Conservation (phyloP, 1,140 invertebrate species). For the Drosophila burlai region DNA sequence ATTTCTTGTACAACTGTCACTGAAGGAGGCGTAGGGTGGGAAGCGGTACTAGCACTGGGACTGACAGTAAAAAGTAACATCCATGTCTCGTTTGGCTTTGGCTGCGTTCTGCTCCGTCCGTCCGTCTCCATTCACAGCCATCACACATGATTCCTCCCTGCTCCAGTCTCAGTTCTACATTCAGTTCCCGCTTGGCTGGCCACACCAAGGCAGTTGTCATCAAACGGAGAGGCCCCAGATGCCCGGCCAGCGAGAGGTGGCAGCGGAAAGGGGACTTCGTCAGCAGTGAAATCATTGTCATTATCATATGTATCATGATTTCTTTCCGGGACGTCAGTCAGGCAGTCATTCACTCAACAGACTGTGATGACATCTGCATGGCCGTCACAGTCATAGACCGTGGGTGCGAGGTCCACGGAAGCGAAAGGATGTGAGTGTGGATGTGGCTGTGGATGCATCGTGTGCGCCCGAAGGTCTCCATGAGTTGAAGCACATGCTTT, state of each 20-base stretch:
- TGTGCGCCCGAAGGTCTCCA: not conserved
- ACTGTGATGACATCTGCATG: constrained; percentile 57
- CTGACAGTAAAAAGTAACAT: constrained; percentile 71
- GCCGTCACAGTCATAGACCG: constrained; percentile 7
- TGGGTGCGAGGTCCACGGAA: constrained; percentile 13
- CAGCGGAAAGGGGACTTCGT: constrained; percentile 3
- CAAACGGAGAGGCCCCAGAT: constrained; percentile 37
- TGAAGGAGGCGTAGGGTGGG: constrained; percentile 32
- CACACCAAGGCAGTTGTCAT: constrained; percentile 69
- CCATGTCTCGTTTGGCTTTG: constrained; percentile 50
- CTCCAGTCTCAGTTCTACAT: constrained; percentile 9
- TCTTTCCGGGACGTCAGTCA: constrained; percentile 57
- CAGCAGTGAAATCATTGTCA: constrained; percentile 74
- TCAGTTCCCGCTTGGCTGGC: constrained; percentile 46
- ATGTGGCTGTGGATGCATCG: not conserved
- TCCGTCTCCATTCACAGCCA: constrained; percentile 51
- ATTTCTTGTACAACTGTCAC: constrained; percentile 83
- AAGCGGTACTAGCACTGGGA: constrained; percentile 15
- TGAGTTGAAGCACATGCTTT: constrained; percentile 25
- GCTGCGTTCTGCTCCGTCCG: constrained; percentile 17
- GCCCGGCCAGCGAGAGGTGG: not conserved
- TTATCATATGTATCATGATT: constrained; percentile 81
- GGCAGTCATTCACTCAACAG: constrained; percentile 40
- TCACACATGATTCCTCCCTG: constrained; percentile 64
- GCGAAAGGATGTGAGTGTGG: not conserved